Evolutionary conservation across 2,797 vertebrate species (phyloP).

Genomic region (Ctenochaetus hawaiiensis): DNA sequence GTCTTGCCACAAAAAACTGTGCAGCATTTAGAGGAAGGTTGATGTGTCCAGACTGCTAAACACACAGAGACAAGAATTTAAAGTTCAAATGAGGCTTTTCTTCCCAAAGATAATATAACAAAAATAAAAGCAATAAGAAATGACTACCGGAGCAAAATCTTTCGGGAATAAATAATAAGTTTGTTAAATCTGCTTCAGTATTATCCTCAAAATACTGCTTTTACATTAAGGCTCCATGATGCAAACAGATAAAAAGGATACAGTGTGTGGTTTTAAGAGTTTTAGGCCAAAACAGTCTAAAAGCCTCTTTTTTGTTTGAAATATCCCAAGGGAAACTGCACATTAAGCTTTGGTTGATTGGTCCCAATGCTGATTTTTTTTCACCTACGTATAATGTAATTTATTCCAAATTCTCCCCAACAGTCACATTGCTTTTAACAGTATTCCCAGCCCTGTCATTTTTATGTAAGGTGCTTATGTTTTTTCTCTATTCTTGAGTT

Average conservation of each 20-base stretch:
- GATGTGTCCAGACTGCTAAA: not conserved
- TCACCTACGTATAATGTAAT: constrained; percentile 17
- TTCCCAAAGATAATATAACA: not conserved
- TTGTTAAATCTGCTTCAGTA: not conserved
- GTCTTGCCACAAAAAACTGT: not conserved
- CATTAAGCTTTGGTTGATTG: constrained; percentile 45
- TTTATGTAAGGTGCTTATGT: constrained; percentile 18
- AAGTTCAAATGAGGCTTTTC: not conserved
- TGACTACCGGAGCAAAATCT: not conserved
- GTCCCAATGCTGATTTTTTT: constrained; percentile 38
- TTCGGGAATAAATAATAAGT: not conserved
- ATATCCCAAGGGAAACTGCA: constrained; percentile 13
- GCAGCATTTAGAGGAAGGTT: not conserved
- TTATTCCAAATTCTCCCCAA: constrained; percentile 36
- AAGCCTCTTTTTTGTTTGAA: constrained; percentile 20
- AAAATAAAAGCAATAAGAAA: not conserved
- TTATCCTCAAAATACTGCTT: not conserved
- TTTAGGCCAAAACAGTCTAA: constrained; percentile 29
- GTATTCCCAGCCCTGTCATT: constrained; percentile 22
- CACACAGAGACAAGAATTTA: not conserved
- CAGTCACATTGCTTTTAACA: constrained; percentile 20
- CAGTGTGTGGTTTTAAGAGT: not conserved
- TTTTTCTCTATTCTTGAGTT: constrained; percentile 15
- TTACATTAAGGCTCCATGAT: constrained; percentile 1
- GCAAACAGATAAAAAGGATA: constrained; percentile 1